A percentile compares a stretch with the other conserved stretches of the same genome.
These are phyloP conservation scores for Rhizoglyphus robini DNA, from an alignment of 1,140 invertebrate species.

Conservation along the genomic window DNA sequence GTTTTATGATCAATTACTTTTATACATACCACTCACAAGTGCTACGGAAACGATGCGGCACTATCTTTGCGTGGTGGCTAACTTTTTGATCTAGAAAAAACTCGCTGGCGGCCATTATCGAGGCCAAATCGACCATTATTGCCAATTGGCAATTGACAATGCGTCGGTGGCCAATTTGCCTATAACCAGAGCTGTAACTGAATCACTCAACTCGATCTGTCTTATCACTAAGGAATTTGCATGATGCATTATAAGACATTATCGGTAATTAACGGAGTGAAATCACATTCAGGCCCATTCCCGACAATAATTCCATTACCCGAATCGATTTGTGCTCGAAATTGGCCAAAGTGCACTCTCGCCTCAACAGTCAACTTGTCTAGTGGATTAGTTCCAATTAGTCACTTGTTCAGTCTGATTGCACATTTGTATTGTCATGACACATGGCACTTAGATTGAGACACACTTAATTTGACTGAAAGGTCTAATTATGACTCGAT, in stretches of 20 bases:
- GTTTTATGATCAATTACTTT: background rate
- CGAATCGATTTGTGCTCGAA: background rate
- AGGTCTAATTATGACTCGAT: slow-evolving; percentile 6
- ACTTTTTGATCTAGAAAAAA: background rate
- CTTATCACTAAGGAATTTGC: background rate
- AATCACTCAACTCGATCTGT: background rate
- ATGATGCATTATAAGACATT: too few relatives aligned
- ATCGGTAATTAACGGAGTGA: too few relatives aligned
- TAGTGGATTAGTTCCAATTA: background rate
- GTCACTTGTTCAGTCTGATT: background rate
- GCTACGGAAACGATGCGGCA: background rate
- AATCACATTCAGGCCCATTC: background rate
- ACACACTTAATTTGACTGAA: slow-evolving; percentile 3
- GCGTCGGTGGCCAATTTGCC: background rate
- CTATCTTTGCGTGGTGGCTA: background rate
- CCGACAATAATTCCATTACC: background rate
- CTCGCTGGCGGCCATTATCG: background rate
- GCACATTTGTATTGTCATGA: background rate
- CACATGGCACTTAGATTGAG: slow-evolving; percentile 4
- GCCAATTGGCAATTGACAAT: background rate
- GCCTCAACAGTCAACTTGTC: background rate
- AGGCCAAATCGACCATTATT: background rate
- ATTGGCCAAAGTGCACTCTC: too few relatives aligned
- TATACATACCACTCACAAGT: background rate
- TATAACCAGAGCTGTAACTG: background rate